Evolutionary conservation across 1,140 invertebrate species (phyloP), one percentile per base, ranked within the genome.

Genomic region (Neuroterus valhalla): DNA sequence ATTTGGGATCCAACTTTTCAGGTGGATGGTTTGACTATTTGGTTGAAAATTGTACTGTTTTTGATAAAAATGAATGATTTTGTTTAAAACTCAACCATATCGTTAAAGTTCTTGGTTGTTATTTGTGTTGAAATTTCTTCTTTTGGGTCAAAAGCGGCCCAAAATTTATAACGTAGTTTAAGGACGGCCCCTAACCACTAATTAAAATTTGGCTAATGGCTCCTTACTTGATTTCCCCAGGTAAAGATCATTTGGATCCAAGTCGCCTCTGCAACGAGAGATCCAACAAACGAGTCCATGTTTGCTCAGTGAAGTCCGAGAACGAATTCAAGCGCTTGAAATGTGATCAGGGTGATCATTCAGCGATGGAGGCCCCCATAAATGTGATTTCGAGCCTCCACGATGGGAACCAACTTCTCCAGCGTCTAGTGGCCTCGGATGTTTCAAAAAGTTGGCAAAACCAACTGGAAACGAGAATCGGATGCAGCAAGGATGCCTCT

Each of bases 401-500:
- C 21, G 45, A 66, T 71, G 78, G 70, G 14, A 88, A 87, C 48
- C 87, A 91, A 72, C 79, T 92, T 21, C 79, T 92, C 10, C 91
- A 92, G 52, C 91, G 92, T 70, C 75, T 92, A 21, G 91, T 92
- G 31, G 90, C 90, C 0, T 87, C 89, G 50, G 88, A 89, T 52
- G 76, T 84, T 5, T 81, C 87, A 21, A 84, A 86, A 44, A 84
- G 80, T 23, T 80, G 77, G 48, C 76, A 72, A 71, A 78, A 66
- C 15, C 75, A 76, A 3, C 44, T 75, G 8, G 74, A 78, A 19
- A 50, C 80, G 8, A 82, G 84, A 70, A 70, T 78, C 0, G 23
- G 69, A 19, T 66, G 67, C n/a, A n/a, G 12, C 21, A 52, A 62
- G 15, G 73, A 78, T 10, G 10, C 70, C 0, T 67, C 77, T 14